Evolutionary conservation across 2,888 invertebrate genomes (phyloP).

Genomic region (Cryptosula pallasiana): DNA sequence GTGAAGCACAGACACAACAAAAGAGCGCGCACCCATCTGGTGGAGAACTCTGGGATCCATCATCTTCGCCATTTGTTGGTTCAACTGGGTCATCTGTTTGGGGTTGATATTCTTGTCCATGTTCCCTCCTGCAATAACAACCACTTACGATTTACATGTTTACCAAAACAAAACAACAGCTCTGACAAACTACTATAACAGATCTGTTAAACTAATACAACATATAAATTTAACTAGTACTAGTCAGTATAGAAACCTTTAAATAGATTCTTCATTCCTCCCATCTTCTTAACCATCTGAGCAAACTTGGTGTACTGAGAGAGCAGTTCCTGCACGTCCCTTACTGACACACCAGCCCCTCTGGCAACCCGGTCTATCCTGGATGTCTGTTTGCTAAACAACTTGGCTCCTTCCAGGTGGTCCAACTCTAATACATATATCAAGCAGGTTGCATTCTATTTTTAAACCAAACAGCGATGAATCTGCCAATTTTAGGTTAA

Average conservation of each 20-base stretch:
- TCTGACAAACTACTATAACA: background rate
- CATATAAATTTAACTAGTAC: background rate
- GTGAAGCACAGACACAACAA: too few species aligned
- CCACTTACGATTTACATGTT: background rate
- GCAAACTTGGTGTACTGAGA: constrained; percentile 98
- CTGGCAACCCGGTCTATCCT: constrained; percentile 79
- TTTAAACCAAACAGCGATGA: too few species aligned
- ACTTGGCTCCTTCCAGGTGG: constrained; percentile 87
- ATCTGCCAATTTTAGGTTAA: too few species aligned
- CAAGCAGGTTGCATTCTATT: too few species aligned
- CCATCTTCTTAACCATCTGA: constrained; percentile 99
- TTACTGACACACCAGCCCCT: constrained; percentile 88
- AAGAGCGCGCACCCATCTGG: constrained; percentile 72
- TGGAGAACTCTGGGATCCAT: constrained; percentile 98
- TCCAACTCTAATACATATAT: constrained; percentile 85
- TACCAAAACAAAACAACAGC: background rate
- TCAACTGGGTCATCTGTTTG: constrained; percentile 95
- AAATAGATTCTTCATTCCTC: constrained; percentile 96
- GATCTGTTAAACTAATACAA: background rate
- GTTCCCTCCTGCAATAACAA: constrained; percentile 75
- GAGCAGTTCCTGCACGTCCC: constrained; percentile 93
- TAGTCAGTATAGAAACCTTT: constrained; percentile 58
- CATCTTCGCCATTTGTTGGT: constrained; percentile 99
- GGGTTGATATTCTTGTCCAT: constrained; percentile 98
- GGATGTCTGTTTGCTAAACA: constrained; percentile 86